Evolutionary conservation across 2,797 vertebrate species (phyloP), one percentile per base, ranked within the genome.

Genomic region (Peromyscus nudipes): DNA sequence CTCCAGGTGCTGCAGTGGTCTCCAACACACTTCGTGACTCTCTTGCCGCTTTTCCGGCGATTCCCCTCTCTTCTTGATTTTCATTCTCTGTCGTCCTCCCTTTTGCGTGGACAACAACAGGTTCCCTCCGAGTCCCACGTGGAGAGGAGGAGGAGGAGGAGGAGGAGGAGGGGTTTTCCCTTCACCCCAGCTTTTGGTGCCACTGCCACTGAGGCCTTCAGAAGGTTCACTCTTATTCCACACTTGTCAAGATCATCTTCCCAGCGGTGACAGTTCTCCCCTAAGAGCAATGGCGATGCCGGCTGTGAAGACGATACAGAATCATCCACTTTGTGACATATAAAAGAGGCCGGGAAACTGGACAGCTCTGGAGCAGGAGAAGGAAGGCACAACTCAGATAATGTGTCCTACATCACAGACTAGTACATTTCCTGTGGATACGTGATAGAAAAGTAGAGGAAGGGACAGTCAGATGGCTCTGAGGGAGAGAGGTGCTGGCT

Each of bases 281-380:
- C 73, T 73, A 83, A 95, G 81, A 94, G 60, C 52, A 89, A 79
- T 85, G 95, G 65, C 93, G 94, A 86, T 85, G 77, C 88, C 92
- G 79, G 89, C 76, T 95, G 67, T 92, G 75, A 89, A 92, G 52
- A 73, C 86, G 92, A 92, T 76, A 88, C 75, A 83, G 89, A 96
- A 86, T 60, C 62, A 96, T 46, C 62, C 65, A 95, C 88, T 94
- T 91, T 29, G 25, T 89, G 91, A 94, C 49, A 94, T 65, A 69
- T 82, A 89, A 82, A 96, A 83, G 77, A 92, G 65, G 27, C 67
- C 46, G 27, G 64, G 76, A n/a, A 92, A 92, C 67, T 52, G 77
- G 65, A 37, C n/a, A 49, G 77, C 91, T 95, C 29, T n/a, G 34
- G 29, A 64, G 14, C 13, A 23, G 40, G 37, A 19, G 43, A 37